A percentile compares a stretch with the other conserved stretches of the same genome.
phyloP scores from a whole-genome alignment of 2,888 invertebrate genomes.

The Apomyelois bistriatella region DNA sequence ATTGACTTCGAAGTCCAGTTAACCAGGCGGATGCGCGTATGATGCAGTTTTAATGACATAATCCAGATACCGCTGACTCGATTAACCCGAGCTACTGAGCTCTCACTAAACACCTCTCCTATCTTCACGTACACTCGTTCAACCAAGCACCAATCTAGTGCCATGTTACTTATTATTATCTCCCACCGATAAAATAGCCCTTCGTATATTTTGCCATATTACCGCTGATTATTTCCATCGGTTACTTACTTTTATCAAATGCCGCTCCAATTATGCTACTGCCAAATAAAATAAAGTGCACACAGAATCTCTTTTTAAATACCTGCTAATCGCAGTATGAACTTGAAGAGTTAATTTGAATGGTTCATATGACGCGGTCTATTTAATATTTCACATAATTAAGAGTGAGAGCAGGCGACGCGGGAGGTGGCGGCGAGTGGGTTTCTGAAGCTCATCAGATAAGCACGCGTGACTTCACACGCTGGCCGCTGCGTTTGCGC shows the following conservation, averaged over 20 bases:
- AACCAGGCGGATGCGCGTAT: constrained; percentile 49
- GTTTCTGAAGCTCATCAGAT: constrained; percentile 44
- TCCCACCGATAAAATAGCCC: constrained; percentile 36
- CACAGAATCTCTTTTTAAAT: constrained; percentile 24
- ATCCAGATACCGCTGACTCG: constrained; percentile 69
- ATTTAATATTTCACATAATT: constrained; percentile 22
- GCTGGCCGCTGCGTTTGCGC: constrained; percentile 27
- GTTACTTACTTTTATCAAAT: constrained; percentile 30
- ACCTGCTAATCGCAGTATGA: constrained; percentile 19
- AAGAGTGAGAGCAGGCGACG: constrained; percentile 10
- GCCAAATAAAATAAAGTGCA: neutral
- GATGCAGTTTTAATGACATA: constrained; percentile 76
- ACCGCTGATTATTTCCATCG: constrained; percentile 48
- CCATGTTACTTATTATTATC: constrained; percentile 51
- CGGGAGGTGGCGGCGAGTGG: constrained; percentile 22
- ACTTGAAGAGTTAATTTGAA: neutral
- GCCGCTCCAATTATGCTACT: neutral
- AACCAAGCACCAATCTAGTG: constrained; percentile 40
- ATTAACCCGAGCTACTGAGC: constrained; percentile 59
- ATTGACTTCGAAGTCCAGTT: constrained; percentile 59
- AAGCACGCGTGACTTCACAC: constrained; percentile 47
- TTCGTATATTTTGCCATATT: constrained; percentile 52
- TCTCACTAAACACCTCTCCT: constrained; percentile 57
- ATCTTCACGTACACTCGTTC: constrained; percentile 49
- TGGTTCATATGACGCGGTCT: constrained; percentile 16